Base-by-base conservation (phyloP, 2,888 invertebrate species). In the Macrophya annulata region DNA sequence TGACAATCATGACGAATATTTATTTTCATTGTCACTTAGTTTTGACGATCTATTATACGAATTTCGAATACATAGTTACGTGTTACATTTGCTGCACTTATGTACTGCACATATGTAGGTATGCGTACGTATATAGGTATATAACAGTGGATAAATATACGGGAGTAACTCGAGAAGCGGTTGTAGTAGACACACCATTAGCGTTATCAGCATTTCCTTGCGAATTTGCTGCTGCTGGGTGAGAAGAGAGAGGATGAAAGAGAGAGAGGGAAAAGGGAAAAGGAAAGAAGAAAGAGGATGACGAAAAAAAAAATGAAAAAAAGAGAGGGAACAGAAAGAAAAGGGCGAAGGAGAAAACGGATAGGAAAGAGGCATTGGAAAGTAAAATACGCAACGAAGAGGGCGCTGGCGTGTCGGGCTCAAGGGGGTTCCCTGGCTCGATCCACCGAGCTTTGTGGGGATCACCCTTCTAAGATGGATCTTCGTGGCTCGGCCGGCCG, bases 391-490 rank as follows among this genome's bases (percentile, higher is more conserved):
- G 85, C 76, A 83, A 21, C 55, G 74, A 45, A 82, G 51, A 77
- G 43, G 81, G 71, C 82, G 85, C 85, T 87, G 81, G 83, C 68
- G 65, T 71, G 68, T 83, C 71, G 83, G 37, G 48, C 55, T 82
- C 21, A 71, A 68, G 81, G 55, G 81, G 77, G 85, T 85, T 85
- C 77, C 85, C 77, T 45, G 48, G 72, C 17, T 21, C 85, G 71
- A 85, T 81, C 79, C 85, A 37, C 68, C 81, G 51, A 85, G 85
- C 85, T 85, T 82, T 82, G 85, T 81, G 85, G 85, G 82, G 71
- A 79, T 81, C 65, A 76, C 84, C 85, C 74, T 74, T 82, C 84
- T 45, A 86, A 87, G 87, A 87, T 85, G 85, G 85, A 87, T 87
- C 85, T 85, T 79, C 86, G 76, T 79, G 85, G 48, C 84, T 84